Conservation (phyloP, 2,113 vertebrate species). For the Chauna torquata region DNA sequence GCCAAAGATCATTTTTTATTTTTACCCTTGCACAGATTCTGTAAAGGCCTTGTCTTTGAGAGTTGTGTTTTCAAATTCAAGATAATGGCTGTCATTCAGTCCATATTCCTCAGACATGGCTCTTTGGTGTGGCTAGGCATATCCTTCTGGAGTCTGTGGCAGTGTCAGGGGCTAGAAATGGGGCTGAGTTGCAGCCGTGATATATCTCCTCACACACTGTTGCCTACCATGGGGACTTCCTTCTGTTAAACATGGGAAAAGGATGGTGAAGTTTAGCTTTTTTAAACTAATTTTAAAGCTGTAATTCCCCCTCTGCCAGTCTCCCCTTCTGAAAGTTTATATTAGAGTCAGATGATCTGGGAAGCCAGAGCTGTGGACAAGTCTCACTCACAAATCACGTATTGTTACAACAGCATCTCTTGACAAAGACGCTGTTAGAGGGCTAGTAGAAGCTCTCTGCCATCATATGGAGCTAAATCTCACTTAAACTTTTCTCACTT, state of each 20-base stretch:
- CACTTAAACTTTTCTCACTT: neutral
- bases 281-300: neutral
- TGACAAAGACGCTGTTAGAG: neutral
- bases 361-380: neutral
- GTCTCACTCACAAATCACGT: neutral
- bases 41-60: neutral
- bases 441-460: neutral
- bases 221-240: rapidly evolving
- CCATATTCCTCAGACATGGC: neutral
- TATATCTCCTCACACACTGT: neutral
- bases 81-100: neutral
- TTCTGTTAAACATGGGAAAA: neutral
- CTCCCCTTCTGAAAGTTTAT: neutral
- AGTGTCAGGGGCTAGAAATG: neutral
- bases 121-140: neutral
- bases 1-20: neutral
- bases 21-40: neutral
- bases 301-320: neutral
- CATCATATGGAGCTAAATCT: neutral
- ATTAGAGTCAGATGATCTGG: neutral
- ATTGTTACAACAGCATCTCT: neutral
- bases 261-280: neutral
- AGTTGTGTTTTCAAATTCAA: neutral
- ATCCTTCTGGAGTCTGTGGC: neutral
- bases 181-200: neutral